These are phyloP conservation scores for Psophia crepitans DNA, from an alignment of 2,113 vertebrate genomes.

Conservation along the genomic window DNA sequence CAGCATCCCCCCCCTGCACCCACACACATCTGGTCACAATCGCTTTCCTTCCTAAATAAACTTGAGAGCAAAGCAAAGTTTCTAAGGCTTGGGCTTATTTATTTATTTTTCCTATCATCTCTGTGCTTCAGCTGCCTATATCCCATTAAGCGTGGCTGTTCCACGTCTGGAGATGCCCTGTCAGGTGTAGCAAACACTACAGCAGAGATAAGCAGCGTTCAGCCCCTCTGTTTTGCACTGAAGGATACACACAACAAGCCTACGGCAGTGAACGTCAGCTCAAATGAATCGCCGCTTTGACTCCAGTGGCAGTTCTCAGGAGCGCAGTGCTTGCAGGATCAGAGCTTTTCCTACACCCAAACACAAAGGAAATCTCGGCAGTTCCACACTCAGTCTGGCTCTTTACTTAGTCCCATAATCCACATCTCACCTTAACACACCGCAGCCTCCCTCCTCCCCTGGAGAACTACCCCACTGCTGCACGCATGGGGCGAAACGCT, in stretches of 20 bases:
- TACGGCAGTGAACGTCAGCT: not conserved
- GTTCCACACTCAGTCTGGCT: accelerated
- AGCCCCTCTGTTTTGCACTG: not conserved
- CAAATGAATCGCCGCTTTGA: not conserved
- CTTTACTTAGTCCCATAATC: not conserved
- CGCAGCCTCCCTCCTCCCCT: not conserved
- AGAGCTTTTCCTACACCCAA: not conserved
- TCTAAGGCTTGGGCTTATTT: not conserved
- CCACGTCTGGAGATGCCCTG: not conserved
- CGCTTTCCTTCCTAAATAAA: not conserved
- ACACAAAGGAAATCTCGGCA: not conserved
- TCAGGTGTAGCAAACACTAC: not conserved
- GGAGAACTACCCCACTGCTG: not conserved
- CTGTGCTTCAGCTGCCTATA: not conserved
- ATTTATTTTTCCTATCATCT: not conserved
- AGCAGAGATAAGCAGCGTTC: not conserved
- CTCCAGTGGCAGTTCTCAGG: not conserved
- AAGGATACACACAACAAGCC: not conserved
- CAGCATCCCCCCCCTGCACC: slow-evolving; percentile 42
- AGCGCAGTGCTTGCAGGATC: not conserved
- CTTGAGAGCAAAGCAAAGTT: not conserved
- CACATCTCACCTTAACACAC: accelerated
- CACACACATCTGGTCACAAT: slow-evolving; percentile 43
- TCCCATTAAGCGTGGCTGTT: not conserved
- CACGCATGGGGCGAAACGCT: accelerated